These are phyloP conservation scores for Augochlora pura DNA, from an alignment of 1,140 invertebrate species.

Conservation along the genomic window DNA sequence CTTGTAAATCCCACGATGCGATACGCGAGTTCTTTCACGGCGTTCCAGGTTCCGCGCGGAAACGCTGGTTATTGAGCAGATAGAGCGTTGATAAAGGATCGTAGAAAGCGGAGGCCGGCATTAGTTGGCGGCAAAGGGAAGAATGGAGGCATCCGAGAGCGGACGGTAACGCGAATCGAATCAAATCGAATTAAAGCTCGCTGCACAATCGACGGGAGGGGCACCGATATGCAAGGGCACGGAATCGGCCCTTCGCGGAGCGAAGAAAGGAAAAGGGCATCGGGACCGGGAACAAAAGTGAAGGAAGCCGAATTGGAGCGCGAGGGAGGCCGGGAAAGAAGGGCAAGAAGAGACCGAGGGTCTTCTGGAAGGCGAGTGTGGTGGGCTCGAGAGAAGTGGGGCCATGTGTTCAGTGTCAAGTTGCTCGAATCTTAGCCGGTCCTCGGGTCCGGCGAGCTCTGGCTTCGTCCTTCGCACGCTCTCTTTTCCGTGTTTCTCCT, in stretches of 20 bases:
- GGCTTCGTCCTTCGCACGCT: conserved; percentile 38
- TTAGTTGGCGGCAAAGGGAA: not conserved
- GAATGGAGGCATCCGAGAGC: not conserved
- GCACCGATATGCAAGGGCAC: conserved; percentile 18
- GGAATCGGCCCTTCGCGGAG: not conserved
- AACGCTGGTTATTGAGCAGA: not conserved
- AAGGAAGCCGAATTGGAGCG: conserved; percentile 40
- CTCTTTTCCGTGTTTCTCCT: conserved; percentile 23
- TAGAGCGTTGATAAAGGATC: not conserved
- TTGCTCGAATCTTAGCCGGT: conserved; percentile 67
- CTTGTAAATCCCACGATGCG: no score
- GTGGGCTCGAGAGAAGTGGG: conserved; percentile 73
- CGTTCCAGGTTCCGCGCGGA: no score
- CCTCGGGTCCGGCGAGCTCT: conserved; percentile 39
- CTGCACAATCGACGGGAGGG: not conserved
- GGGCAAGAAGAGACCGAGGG: conserved; percentile 48
- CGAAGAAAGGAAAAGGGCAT: conserved; percentile 12
- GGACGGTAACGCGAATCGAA: not conserved
- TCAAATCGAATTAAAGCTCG: not conserved
- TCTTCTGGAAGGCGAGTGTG: conserved; percentile 70
- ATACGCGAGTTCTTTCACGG: no score
- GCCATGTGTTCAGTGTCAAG: conserved; percentile 77
- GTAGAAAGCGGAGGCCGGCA: not conserved
- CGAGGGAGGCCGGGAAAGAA: conserved; percentile 1
- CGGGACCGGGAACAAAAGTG: conserved; percentile 31